A percentile compares a stretch with the other conserved stretches of the same genome.
Conservation (phyloP, 2,888 invertebrate genomes). For the Anthrax anthrax region DNA sequence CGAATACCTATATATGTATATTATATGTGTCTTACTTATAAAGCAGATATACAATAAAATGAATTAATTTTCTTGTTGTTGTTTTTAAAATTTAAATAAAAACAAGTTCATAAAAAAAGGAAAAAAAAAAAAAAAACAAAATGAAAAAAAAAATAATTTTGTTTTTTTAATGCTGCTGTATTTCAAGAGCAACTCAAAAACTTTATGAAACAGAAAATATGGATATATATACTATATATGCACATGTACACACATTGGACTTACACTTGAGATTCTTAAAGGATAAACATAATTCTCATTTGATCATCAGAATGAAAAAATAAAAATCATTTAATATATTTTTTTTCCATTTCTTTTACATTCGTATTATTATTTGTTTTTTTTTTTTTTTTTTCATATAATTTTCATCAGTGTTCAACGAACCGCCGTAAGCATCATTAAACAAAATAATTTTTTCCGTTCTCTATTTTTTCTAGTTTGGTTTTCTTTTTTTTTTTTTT, state of each 20-base stretch:
- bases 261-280: neutral
- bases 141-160: no score
- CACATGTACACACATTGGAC: neutral
- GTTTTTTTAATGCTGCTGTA: no score
- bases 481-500: conserved; percentile 1
- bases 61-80: no score
- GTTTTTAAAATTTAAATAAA: no score
- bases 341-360: neutral
- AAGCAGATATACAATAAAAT: no score
- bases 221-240: no score
- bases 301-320: neutral
- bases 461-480: conserved; percentile 2
- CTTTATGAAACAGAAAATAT: no score
- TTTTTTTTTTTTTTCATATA: neutral
- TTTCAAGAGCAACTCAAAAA: neutral
- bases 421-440: conserved; percentile 14
- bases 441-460: conserved; percentile 15
- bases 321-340: no score
- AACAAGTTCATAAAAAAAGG: no score
- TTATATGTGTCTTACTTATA: no score
- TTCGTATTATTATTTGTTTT: neutral
- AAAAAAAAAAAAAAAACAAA: no score
- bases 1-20: no score
- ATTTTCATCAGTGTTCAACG: conserved; percentile 6
- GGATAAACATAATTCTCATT: neutral